Evolutionary conservation across 2,888 invertebrate species (phyloP).

Genomic region (Aporophyla lueneburgensis): DNA sequence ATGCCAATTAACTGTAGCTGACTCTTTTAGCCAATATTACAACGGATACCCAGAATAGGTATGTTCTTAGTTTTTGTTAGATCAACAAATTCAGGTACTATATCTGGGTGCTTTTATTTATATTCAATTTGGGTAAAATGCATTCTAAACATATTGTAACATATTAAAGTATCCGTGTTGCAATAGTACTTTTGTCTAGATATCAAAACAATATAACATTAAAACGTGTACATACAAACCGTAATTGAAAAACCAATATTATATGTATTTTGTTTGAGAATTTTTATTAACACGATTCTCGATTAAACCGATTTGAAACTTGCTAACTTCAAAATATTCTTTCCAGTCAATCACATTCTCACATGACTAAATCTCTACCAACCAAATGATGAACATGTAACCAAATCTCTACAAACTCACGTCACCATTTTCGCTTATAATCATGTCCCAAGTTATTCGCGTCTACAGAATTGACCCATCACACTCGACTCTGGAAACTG

Average conservation of each 20-base stretch:
- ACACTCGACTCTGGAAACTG: background rate
- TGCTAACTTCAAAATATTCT: background rate
- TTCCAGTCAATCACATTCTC: background rate
- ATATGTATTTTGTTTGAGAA: background rate
- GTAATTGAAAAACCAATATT: background rate
- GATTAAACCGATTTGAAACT: background rate
- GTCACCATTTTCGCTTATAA: background rate
- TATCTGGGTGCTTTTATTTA: too few species aligned
- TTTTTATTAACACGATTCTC: background rate
- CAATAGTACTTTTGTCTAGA: background rate
- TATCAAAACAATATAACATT: background rate
- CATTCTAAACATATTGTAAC: background rate
- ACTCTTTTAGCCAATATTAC: too few species aligned
- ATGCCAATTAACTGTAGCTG: too few species aligned
- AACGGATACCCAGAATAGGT: too few species aligned
- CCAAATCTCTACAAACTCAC: background rate
- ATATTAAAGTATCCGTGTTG: too few species aligned
- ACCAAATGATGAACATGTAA: too few species aligned
- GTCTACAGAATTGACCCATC: background rate
- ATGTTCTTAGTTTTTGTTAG: too few species aligned
- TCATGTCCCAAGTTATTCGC: conserved; percentile 1
- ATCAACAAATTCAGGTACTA: too few species aligned
- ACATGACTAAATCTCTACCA: too few species aligned
- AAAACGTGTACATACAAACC: background rate
- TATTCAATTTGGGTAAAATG: background rate